phyloP scores from a whole-genome alignment of 1,140 invertebrate species.

The Gonioctena quinquepunctata region DNA sequence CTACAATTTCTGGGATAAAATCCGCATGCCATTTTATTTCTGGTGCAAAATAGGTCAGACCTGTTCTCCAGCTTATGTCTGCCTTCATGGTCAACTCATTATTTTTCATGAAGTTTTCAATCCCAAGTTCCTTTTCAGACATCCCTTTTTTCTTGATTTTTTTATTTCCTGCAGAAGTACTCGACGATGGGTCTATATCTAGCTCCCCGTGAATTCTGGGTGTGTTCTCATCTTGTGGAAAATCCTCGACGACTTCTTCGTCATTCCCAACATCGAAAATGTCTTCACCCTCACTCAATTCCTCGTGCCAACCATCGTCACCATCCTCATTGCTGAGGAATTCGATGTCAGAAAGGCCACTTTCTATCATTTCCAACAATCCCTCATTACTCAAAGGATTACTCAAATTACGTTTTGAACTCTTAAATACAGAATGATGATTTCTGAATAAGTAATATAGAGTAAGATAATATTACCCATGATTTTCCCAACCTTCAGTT shows the following conservation, averaged over 20 bases:
- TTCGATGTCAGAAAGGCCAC: neutral
- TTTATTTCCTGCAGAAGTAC: neutral
- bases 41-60: slow-evolving; percentile 1
- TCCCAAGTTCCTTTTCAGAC: neutral
- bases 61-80: neutral
- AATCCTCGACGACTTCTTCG: neutral
- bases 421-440: too few relatives aligned
- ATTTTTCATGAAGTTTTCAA: neutral
- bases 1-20: neutral
- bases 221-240: neutral
- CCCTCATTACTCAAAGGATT: neutral
- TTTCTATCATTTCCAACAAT: neutral
- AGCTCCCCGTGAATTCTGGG: neutral
- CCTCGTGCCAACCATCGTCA: neutral
- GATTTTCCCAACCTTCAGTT: neutral
- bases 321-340: neutral
- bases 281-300: neutral
- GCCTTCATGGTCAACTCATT: neutral
- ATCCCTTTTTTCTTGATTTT: neutral
- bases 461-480: too few relatives aligned
- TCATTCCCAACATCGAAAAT: neutral
- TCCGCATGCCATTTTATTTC: slow-evolving; percentile 3
- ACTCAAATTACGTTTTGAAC: neutral
- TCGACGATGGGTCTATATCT: neutral
- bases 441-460: too few relatives aligned